Percentiles rank a stretch among this genome's conserved stretches.
Evolutionary conservation across 1,140 invertebrate genomes (phyloP).

Genomic region (Euborellia annulipes): DNA sequence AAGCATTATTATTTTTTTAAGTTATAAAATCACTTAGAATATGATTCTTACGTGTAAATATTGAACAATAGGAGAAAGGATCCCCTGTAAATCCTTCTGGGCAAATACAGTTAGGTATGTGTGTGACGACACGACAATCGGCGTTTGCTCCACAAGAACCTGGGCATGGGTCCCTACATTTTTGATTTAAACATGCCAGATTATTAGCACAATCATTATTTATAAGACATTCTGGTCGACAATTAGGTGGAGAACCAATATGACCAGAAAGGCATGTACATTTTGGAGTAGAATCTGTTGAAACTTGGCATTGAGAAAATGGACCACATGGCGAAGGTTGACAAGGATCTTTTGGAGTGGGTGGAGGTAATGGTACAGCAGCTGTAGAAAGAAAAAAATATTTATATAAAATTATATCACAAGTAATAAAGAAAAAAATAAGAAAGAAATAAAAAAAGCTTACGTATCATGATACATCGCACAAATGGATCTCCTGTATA

Average conservation of each 20-base stretch:
- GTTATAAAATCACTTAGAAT: too few species aligned
- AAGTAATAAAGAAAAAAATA: neutral
- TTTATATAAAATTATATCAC: neutral
- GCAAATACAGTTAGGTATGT: slow-evolving; percentile 56
- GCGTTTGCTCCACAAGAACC: slow-evolving; percentile 57
- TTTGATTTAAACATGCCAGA: slow-evolving; percentile 21
- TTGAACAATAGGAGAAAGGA: slow-evolving; percentile 42
- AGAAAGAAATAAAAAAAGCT: neutral
- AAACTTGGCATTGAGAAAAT: slow-evolving; percentile 48
- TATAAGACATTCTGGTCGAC: slow-evolving; percentile 16
- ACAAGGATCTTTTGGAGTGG: slow-evolving; percentile 34
- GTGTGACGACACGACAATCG: slow-evolving; percentile 53
- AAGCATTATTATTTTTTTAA: too few species aligned
- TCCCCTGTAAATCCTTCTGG: slow-evolving; percentile 47
- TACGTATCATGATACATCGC: slow-evolving; percentile 29
- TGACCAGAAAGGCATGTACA: slow-evolving; percentile 26
- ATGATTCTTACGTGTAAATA: slow-evolving; percentile 27
- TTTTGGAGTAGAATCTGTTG: slow-evolving; percentile 27
- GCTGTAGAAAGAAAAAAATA: slow-evolving; percentile 20
- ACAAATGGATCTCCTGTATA: slow-evolving; percentile 55
- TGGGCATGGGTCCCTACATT: slow-evolving; percentile 27
- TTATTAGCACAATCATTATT: slow-evolving; percentile 25
- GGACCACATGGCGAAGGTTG: slow-evolving; percentile 54
- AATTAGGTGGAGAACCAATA: slow-evolving; percentile 15
- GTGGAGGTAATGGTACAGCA: slow-evolving; percentile 20